A percentile compares a stretch with the other conserved stretches of the same genome.
These are phyloP conservation scores for Calosoma granatense DNA, from an alignment of 1,140 invertebrate genomes.

Conservation along the genomic window DNA sequence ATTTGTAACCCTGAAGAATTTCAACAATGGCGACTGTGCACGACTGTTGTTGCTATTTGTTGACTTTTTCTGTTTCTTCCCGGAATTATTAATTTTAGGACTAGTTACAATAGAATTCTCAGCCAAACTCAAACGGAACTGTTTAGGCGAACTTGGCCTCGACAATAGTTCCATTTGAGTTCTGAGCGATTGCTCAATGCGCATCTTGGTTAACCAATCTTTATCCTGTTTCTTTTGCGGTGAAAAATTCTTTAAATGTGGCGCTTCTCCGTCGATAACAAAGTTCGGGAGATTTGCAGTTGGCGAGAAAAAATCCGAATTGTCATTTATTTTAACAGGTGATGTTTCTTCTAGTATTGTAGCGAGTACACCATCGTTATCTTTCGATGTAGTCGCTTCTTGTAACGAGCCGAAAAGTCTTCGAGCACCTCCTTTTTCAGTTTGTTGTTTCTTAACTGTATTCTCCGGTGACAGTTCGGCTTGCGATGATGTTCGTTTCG, in stretches of 20 bases:
- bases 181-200: constrained; percentile 40
- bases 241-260: constrained; percentile 57
- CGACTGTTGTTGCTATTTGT: constrained; percentile 7
- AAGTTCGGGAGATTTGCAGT: constrained; percentile 68
- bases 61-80: constrained; percentile 15
- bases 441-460: neutral
- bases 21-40: constrained; percentile 13
- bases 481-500: constrained; percentile 25
- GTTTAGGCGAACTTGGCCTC: constrained; percentile 18
- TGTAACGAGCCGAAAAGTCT: constrained; percentile 31
- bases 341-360: constrained; percentile 10
- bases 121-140: constrained; percentile 16
- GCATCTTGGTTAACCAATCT: constrained; percentile 61
- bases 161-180: neutral
- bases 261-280: constrained; percentile 61
- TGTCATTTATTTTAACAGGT: neutral
- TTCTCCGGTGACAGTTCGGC: constrained; percentile 13
- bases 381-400: neutral
- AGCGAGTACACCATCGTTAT: constrained; percentile 2
- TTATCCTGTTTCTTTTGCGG: constrained; percentile 54
- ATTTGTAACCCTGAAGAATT: constrained; percentile 15
- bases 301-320: constrained; percentile 41
- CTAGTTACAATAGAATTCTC: constrained; percentile 14
- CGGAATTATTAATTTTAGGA: constrained; percentile 19
- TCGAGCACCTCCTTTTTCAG: constrained; percentile 23